phyloP scores from a whole-genome alignment of 2,113 vertebrate genomes.

The Sapajus apella region DNA sequence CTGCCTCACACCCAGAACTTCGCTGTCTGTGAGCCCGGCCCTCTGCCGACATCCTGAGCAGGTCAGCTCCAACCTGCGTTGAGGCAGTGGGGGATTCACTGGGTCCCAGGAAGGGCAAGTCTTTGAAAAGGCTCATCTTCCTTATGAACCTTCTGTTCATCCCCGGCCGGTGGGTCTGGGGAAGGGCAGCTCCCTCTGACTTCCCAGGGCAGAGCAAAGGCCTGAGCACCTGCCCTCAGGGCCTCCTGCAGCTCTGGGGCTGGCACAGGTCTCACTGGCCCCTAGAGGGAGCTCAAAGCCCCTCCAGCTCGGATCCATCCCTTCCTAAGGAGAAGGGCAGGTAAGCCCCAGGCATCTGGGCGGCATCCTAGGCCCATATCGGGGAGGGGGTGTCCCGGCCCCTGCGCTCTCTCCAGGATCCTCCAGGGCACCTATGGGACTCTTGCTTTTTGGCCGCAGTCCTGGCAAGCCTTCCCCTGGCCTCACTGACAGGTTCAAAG shows the following conservation, averaged over 20 bases:
- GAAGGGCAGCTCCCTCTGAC: background rate
- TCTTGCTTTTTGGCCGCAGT: background rate
- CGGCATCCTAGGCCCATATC: background rate
- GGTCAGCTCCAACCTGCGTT: background rate
- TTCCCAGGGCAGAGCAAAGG: background rate
- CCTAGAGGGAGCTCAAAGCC: background rate
- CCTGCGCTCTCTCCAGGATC: background rate
- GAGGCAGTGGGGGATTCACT: too few relatives aligned
- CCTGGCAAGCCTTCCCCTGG: background rate
- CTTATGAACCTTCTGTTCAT: background rate
- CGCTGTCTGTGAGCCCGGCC: background rate
- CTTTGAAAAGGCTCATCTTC: background rate
- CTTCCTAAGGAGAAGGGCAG: background rate
- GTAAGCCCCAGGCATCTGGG: background rate
- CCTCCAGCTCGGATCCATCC: background rate
- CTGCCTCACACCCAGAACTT: background rate
- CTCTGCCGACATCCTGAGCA: background rate
- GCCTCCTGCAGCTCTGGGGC: background rate
- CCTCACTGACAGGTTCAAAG: background rate
- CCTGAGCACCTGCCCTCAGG: background rate
- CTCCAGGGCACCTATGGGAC: background rate
- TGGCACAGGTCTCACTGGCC: background rate
- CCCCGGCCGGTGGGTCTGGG: fast-evolving
- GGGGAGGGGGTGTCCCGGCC: fast-evolving
- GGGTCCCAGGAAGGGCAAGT: background rate